These are phyloP conservation scores for Epinephelus cyanopodus DNA, from an alignment of 2,113 vertebrate species.

Conservation along the genomic window DNA sequence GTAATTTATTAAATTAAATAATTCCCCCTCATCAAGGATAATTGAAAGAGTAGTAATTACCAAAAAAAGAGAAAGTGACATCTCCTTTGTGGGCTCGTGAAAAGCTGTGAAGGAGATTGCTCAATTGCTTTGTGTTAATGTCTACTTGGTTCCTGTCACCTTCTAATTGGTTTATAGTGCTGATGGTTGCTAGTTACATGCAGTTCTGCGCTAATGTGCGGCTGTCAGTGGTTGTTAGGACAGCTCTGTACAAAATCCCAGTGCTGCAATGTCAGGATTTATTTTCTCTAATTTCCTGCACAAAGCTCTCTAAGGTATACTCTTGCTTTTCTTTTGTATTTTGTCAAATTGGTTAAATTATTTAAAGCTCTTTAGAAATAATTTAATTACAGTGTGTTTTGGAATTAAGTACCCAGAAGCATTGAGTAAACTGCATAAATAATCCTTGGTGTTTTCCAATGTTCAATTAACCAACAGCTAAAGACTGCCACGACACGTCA, in stretches of 20 bases:
- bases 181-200: slow-evolving; percentile 53
- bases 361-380: slow-evolving; percentile 11
- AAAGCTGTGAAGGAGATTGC: slow-evolving; percentile 33
- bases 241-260: slow-evolving; percentile 21
- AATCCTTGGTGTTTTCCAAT: background rate
- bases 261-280: slow-evolving; percentile 41
- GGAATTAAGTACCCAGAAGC: slow-evolving; percentile 3
- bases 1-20: slow-evolving; percentile 14
- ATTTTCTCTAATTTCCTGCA: slow-evolving; percentile 27
- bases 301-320: slow-evolving; percentile 6
- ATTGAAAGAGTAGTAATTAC: slow-evolving; percentile 41
- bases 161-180: slow-evolving; percentile 65
- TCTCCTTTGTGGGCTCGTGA: slow-evolving; percentile 40
- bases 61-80: slow-evolving; percentile 28
- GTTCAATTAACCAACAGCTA: background rate
- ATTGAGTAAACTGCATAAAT: slow-evolving; percentile 1
- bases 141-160: slow-evolving; percentile 51
- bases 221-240: slow-evolving; percentile 44
- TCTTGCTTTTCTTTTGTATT: slow-evolving; percentile 24
- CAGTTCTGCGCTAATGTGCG: slow-evolving; percentile 42
- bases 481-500: slow-evolving; percentile 9
- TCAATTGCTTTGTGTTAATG: slow-evolving; percentile 52
- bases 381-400: slow-evolving; percentile 21
- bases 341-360: slow-evolving; percentile 34
- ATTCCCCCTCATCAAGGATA: slow-evolving; percentile 22